phyloP scores from a whole-genome alignment of 2,797 vertebrate species.

The Yasuhikotakia modesta region DNA sequence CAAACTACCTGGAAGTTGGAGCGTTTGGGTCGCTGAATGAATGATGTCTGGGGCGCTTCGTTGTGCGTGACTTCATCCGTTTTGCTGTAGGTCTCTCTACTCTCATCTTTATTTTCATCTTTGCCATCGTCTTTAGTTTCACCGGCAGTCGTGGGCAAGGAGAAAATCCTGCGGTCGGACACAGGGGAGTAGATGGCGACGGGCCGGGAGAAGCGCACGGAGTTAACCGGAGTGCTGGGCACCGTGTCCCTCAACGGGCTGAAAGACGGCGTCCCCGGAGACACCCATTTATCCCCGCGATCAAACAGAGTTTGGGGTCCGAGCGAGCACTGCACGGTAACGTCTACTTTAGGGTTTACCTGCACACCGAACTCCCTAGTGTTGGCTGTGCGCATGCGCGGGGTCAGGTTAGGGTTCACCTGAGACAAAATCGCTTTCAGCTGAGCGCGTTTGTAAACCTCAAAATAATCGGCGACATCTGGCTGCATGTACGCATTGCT shows the following conservation, averaged over 20 bases:
- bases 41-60: not conserved
- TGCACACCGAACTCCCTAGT: slow-evolving; percentile 88
- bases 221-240: slow-evolving; percentile 59
- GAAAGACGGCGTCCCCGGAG: slow-evolving; percentile 10
- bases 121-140: slow-evolving; percentile 19
- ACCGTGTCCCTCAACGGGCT: slow-evolving; percentile 3
- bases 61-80: not conserved
- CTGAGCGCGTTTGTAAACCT: slow-evolving; percentile 79
- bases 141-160: slow-evolving; percentile 29
- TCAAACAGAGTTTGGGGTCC: slow-evolving; percentile 86
- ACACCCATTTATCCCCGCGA: slow-evolving; percentile 28
- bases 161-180: slow-evolving; percentile 66
- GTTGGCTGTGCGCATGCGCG: slow-evolving; percentile 64
- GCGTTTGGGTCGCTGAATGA: slow-evolving; percentile 39
- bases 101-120: not conserved
- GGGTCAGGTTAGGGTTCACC: slow-evolving; percentile 70
- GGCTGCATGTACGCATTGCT: slow-evolving; percentile 66
- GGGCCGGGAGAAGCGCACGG: slow-evolving; percentile 68
- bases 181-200: slow-evolving; percentile 79
- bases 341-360: slow-evolving; percentile 84
- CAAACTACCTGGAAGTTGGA: slow-evolving; percentile 80
- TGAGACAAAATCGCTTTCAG: slow-evolving; percentile 83
- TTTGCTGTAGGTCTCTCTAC: not conserved
- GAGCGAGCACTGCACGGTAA: slow-evolving; percentile 85
- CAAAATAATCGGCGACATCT: slow-evolving; percentile 77